Base-by-base conservation (phyloP, 2,797 vertebrate species). In the Alosa sapidissima region DNA sequence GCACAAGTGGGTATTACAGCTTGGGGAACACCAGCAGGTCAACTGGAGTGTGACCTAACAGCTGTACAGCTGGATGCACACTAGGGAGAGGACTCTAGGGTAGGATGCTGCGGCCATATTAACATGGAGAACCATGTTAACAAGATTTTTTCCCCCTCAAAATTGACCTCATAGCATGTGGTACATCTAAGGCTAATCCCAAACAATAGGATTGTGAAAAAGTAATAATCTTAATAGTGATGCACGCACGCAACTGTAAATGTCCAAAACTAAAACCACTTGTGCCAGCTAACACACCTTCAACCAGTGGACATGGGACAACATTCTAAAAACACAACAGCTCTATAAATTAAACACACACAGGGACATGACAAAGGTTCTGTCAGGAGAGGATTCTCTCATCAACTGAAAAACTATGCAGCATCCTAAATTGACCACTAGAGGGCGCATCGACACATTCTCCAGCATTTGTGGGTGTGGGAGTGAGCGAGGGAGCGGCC, bases 11-110 rank as follows among this genome's bases (percentile, higher is more conserved):
- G 72, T 19, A 78, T 78, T 78, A 78, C 36, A 19, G 72, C 16
- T 45, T 24, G 16, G 72, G 72, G 36, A 7, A 36, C 41, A 78
- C 72, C 72, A 45, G 72, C 5, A 14, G 72, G 72, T 78, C 72
- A 78, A 45, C 72, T 78, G 72, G 72, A 47, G 72, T 21, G 16
- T 21, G 41, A 78, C 72, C 72, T 47, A 78, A 78, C 41, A 78
- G 36, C 72, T 45, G 41, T 16, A 45, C 41, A 78, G 41, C 41
- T 78, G 72, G 41, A 47, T 78, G 72, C 36, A 36, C 41, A 78
- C 16, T 19, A 1, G 6, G 16, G 41, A 78, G 72, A 21, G 72
- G 19, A n/a, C 14, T 45, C 36, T 47, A 47, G 41, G 36, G 16
- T 47, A 78, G 72, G 72, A 78, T 78, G 36, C 72, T 78, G 41